Evolutionary conservation across 2,797 vertebrate species (phyloP), one percentile per base, ranked within the genome.

Genomic region (Lacerta bilineata): DNA sequence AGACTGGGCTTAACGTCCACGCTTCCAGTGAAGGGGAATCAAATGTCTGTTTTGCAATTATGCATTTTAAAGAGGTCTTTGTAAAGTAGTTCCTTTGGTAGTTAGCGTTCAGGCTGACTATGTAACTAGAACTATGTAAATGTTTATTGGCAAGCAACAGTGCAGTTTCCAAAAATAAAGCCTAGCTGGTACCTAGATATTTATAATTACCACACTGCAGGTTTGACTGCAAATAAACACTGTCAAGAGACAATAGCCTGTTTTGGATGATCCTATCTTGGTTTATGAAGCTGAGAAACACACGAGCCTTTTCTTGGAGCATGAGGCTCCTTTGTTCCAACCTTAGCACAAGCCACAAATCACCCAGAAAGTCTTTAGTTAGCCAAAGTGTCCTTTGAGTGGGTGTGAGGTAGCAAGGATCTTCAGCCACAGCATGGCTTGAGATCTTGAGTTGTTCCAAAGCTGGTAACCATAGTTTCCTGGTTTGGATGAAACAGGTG

Each of bases 31-130:
- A 92, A 94, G 92, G 87, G 79, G 90, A 88, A 78, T 84, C 27
- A 10, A 89, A 83, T 90, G 81, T 39, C 85, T 88, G 29, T 91
- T 94, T 93, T 89, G 90, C 82, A 95, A 88, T 88, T 93, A 84
- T 90, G 23, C 66, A 82, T 41, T 83, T 88, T 87, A 85, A 69
- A 69, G 94, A 94, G 87, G 85, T 86, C 80, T 92, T 92, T 94
- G 68, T 88, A 74, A 55, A 91, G 88, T 95, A 91, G 90, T 93
- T 96, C 95, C 77, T 36, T 90, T 55, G 77, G 11, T 93, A 92
- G 86, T 90, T 92, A 92, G 86, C 92, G 7, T 50, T 93, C 87
- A 80, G 80, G 46, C 86, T 87, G 69, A 85, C 83, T 82, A 36
- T 80, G 43, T 92, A 25, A 82, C 36, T 66, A 83, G 88, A 84